Percentiles rank a stretch among this genome's conserved stretches.
These are phyloP conservation scores for Drepana falcataria DNA, from an alignment of 2,888 invertebrate genomes.

Conservation along the genomic window DNA sequence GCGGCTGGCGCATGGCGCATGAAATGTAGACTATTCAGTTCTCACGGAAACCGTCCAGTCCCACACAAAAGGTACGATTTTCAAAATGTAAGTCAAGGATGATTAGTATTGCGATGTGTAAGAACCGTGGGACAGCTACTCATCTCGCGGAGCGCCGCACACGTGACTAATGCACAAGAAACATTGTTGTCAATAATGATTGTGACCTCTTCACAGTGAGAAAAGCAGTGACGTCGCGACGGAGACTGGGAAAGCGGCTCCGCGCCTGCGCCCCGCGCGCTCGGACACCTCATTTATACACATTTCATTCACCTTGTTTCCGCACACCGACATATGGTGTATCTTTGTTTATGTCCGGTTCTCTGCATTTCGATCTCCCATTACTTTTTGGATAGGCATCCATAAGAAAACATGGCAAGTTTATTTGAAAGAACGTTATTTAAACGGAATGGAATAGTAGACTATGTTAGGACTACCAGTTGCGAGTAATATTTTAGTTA, in stretches of 20 bases:
- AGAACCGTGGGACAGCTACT: constrained; percentile 64
- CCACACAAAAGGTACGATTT: constrained; percentile 71
- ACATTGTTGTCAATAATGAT: constrained; percentile 41
- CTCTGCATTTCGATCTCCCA: constrained; percentile 34
- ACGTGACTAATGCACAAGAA: constrained; percentile 37
- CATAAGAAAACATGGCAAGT: constrained; percentile 14
- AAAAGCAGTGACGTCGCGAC: constrained; percentile 33
- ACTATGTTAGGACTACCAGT: not conserved
- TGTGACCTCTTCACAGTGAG: constrained; percentile 31
- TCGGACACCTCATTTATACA: constrained; percentile 30
- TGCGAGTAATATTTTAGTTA: too few relatives aligned
- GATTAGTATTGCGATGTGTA: constrained; percentile 55
- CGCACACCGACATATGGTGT: constrained; percentile 33
- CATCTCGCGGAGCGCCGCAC: constrained; percentile 38
- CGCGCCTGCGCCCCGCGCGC: constrained; percentile 19
- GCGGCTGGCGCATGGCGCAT: constrained; percentile 31
- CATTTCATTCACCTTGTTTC: constrained; percentile 49
- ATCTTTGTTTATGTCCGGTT: constrained; percentile 36
- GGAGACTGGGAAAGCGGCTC: constrained; percentile 38
- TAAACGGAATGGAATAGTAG: not conserved
- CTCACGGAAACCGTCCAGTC: constrained; percentile 62
- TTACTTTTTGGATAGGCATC: constrained; percentile 18
- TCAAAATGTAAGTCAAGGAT: constrained; percentile 74
- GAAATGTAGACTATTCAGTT: constrained; percentile 58
- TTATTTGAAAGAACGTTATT: constrained; percentile 25